Evolutionary conservation across 2,113 vertebrate species (phyloP).

Genomic region (Pygoscelis adeliae): DNA sequence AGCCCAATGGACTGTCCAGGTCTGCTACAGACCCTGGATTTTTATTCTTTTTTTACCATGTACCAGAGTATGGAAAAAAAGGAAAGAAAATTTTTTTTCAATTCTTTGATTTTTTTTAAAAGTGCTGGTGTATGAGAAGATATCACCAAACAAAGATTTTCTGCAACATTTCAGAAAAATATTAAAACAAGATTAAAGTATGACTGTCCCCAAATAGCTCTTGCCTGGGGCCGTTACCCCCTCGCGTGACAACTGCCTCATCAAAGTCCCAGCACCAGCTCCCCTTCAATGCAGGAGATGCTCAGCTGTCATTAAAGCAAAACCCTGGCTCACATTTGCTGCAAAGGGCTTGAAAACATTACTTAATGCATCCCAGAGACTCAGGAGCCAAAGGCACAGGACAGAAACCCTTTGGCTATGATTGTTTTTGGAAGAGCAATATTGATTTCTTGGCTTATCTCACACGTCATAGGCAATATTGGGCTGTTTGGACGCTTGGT

Average conservation of each 20-base stretch:
- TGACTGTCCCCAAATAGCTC: neutral
- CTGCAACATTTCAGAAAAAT: neutral
- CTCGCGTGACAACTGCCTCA: fast-evolving
- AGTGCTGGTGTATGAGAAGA: neutral
- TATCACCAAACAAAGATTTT: neutral
- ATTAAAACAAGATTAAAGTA: neutral
- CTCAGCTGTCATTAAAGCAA: neutral
- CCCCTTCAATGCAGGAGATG: neutral
- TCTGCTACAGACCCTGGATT: neutral
- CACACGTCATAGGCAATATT: fast-evolving
- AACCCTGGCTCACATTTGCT: neutral
- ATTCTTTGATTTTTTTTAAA: neutral
- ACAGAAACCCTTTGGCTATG: neutral
- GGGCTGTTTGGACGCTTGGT: neutral
- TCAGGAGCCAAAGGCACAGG: neutral
- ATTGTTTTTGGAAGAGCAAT: neutral
- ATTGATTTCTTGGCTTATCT: neutral
- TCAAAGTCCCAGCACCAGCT: neutral
- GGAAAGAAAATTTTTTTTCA: neutral
- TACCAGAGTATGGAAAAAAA: neutral
- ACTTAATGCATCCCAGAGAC: neutral
- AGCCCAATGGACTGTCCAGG: neutral
- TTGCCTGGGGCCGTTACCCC: neutral
- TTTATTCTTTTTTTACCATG: neutral
- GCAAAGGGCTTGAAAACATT: neutral